Conservation (phyloP, 2,113 vertebrate species). For the Myotis brandtii region DNA sequence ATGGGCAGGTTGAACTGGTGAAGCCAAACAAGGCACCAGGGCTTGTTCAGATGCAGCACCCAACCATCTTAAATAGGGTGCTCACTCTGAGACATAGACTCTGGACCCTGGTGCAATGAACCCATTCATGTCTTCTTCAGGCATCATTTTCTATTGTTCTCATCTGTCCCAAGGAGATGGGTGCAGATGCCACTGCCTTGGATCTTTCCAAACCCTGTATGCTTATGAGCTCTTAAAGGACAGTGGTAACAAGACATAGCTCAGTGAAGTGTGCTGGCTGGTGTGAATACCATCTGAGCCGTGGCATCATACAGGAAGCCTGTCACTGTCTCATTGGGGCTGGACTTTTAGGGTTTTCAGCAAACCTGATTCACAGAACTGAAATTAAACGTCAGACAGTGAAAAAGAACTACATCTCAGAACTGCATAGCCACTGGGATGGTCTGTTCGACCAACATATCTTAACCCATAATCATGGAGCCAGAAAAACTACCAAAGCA, state of each 20-base stretch:
- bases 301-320: background rate
- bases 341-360: background rate
- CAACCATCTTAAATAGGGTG: background rate
- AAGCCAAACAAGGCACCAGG: background rate
- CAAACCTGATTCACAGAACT: background rate
- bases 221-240: background rate
- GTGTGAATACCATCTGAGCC: background rate
- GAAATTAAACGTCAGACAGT: background rate
- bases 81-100: background rate
- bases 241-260: background rate
- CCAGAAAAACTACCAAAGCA: constrained; percentile 40
- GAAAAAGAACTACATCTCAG: background rate
- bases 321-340: background rate
- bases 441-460: background rate
- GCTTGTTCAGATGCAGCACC: background rate
- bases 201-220: background rate
- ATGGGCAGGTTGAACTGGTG: background rate
- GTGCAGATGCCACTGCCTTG: background rate
- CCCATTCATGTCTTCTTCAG: background rate
- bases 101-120: background rate
- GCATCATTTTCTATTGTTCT: background rate
- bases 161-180: background rate
- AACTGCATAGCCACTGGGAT: background rate
- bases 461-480: background rate
- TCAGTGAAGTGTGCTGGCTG: background rate